Evolutionary conservation across 2,888 invertebrate genomes (phyloP).

Genomic region (Drosophila sordidula): DNA sequence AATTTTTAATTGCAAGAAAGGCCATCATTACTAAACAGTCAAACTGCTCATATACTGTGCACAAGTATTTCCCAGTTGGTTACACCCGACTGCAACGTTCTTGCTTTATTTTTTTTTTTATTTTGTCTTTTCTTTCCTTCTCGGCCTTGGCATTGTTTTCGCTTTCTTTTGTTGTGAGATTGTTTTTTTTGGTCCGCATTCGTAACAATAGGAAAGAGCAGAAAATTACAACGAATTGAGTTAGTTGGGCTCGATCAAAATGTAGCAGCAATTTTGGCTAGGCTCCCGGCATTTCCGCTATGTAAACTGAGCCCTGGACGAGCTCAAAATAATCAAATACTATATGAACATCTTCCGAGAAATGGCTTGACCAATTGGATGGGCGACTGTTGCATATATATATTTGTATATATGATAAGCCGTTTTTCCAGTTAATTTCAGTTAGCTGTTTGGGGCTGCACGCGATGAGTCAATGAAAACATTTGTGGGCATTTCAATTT

Average conservation of each 20-base stretch:
- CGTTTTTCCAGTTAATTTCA: conserved; percentile 11
- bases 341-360: conserved; percentile 5
- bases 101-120: background rate
- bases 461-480: conserved; percentile 21
- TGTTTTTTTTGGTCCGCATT: conserved; percentile 19
- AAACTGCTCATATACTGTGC: too few species aligned
- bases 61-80: too few species aligned
- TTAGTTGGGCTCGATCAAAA: conserved; percentile 20
- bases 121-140: conserved; percentile 1
- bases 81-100: too few species aligned
- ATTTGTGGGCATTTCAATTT: conserved; percentile 35
- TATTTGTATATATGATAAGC: conserved; percentile 1
- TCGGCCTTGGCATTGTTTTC: conserved; percentile 78
- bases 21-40: too few species aligned
- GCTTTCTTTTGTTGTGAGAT: conserved; percentile 69
- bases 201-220: conserved; percentile 40
- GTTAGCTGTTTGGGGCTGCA: background rate
- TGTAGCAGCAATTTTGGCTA: conserved; percentile 31
- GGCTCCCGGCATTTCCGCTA: conserved; percentile 35
- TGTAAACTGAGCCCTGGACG: background rate
- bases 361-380: conserved; percentile 45
- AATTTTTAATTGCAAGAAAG: too few species aligned
- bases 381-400: background rate
- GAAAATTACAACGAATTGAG: conserved; percentile 52
- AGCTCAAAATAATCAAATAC: background rate